Evolutionary conservation across 2,888 invertebrate genomes (phyloP), one percentile per base, ranked within the genome.

Genomic region (Oxyscelio sp.): DNA sequence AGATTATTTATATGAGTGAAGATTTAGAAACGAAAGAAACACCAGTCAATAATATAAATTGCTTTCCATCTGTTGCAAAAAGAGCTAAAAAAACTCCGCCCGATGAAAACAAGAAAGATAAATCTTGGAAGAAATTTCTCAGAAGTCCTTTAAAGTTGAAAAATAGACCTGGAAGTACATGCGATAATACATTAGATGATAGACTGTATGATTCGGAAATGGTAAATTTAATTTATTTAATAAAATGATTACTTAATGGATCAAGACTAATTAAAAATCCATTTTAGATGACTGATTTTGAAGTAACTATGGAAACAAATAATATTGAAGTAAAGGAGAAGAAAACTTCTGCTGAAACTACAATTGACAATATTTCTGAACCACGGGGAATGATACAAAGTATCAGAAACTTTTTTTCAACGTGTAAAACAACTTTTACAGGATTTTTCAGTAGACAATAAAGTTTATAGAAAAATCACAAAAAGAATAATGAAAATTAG

Each of bases 1-100:
- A 85, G 56, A 71, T 89, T 21, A 85, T 89, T 59, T 87, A 88
- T 31, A 82, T 89, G 17, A 87, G 87, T 56, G 71, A 82, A 43
- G 87, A 87, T 61, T 59, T 56, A 0, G 88, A 87, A 68, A 40
- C 85, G 1, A 86, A 87, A 17, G 27, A 45, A 17, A 22, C 61
- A 13, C 15, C 27, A 3, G 24, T 0, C 1, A 66, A 58, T 22
- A 56, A 38, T 13, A 11, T 40, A 6, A 59, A n/a, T 8, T 87
- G 87, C 19, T 84, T 83, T 56, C 52, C 73, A 19, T 48, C 82
- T 2, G 66, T 88, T 4, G 77, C 81, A 43, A 83, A 87, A 38
- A 54, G 31, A 19, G 27, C 63, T 2, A 82, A 21, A 21, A 82
- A 40, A 54, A 68, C 15, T 34, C 9, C 9, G 1, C 34, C 34